Evolutionary conservation across 2,888 invertebrate genomes (phyloP), one percentile per base, ranked within the genome.

Genomic region (Aromia moschata): DNA sequence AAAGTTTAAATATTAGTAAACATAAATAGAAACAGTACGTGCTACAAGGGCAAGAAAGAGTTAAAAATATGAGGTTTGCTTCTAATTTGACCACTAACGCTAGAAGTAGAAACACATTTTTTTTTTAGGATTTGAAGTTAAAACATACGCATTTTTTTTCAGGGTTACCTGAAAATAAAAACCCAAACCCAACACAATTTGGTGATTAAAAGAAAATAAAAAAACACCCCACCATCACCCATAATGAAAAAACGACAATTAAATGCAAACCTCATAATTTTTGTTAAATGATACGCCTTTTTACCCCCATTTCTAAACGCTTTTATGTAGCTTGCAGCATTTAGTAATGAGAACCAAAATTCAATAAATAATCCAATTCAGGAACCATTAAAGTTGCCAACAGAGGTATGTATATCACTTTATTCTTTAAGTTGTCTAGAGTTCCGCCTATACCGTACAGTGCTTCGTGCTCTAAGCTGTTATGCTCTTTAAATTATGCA

Each of bases 351-450:
- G n/a, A 7, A n/a, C n/a, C 33, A 33, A n/a, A n/a, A 10, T 33
- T 33, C 33, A 33, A 33, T 33, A 33, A 33, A 11, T 33, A 33
- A 33, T 10, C n/a, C n/a, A n/a, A n/a, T n/a, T n/a, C 7, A 33
- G n/a, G 33, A 33, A 33, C 10, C 33, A 2, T 33, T 33, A 7
- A 7, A 33, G 10, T 2, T 18, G 18, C 4, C 30, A 38, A 49
- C 38, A 49, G 38, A 12, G 2, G 5, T 14, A 40, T 37, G 38
- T 49, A 44, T 44, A 49, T 49, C 49, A 40, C 49, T 40, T 25
- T 37, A 49, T 3, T 10, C 11, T 11, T 18, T 14, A 33, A 10
- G 33, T 10, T 5, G 33, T 5, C 9, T 25, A 20, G 15, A 15
- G 49, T 18, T 36, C 11, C 11, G 36, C 31, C 30, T 11, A 36